phyloP scores from a whole-genome alignment of 2,113 vertebrate genomes.

The Corythoichthys intestinalis region DNA sequence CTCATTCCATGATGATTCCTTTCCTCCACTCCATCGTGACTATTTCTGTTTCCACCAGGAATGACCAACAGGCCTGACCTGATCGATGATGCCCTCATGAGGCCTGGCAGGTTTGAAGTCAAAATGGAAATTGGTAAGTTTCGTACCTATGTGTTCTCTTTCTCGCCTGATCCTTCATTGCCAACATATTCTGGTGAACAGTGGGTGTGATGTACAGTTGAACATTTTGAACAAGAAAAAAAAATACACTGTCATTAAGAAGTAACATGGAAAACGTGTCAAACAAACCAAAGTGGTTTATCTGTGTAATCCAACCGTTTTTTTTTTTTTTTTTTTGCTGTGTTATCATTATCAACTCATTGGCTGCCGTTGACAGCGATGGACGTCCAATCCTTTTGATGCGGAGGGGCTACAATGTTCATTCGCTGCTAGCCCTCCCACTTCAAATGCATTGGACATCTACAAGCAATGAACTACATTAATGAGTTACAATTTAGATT shows the following conservation, averaged over 20 bases:
- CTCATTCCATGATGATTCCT: too few species aligned
- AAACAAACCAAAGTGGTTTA: background rate
- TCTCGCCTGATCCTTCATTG: background rate
- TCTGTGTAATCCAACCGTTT: too few species aligned
- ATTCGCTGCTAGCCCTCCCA: too few species aligned
- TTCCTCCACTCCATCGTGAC: background rate
- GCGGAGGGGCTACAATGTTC: too few species aligned
- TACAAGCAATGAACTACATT: too few species aligned
- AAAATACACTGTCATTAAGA: background rate
- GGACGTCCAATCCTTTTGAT: too few species aligned
- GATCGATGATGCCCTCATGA: conserved; percentile 96
- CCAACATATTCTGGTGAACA: background rate
- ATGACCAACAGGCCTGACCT: conserved; percentile 99
- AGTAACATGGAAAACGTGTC: background rate
- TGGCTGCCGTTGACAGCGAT: too few species aligned
- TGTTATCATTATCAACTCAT: too few species aligned
- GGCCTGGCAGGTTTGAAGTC: conserved; percentile 94
- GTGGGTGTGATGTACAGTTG: background rate
- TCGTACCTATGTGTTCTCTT: background rate
- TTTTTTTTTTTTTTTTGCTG: too few species aligned
- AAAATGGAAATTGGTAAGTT: conserved; percentile 96
- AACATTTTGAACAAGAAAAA: background rate
- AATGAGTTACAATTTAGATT: too few species aligned
- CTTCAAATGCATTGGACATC: too few species aligned
- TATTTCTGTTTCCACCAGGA: conserved; percentile 66